Conservation (phyloP, 2,113 vertebrate genomes). For the Anarrhichthys ocellatus region DNA sequence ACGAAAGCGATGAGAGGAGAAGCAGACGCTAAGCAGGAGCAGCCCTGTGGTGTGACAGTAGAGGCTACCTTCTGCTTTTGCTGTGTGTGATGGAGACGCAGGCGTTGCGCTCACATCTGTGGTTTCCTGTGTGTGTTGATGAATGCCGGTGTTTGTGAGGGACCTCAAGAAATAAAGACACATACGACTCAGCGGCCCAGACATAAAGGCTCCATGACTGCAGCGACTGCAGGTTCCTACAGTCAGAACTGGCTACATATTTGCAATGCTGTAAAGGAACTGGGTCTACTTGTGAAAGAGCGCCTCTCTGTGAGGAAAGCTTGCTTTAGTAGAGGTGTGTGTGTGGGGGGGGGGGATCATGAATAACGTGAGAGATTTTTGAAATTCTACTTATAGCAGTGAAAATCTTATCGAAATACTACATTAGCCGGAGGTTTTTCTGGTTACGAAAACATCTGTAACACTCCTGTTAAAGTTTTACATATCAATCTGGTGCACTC, state of each 20-base stretch:
- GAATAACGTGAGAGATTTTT: too few relatives aligned
- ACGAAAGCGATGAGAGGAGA: background rate
- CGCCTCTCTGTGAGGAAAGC: background rate
- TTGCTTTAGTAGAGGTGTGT: too few relatives aligned
- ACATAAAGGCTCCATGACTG: background rate
- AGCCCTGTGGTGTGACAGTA: background rate
- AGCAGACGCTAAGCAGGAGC: background rate
- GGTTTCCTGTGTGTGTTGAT: conserved; percentile 6
- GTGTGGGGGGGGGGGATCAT: too few relatives aligned
- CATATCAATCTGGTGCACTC: too few relatives aligned
- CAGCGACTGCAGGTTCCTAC: background rate
- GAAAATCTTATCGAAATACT: too few relatives aligned
- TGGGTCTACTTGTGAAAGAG: conserved; percentile 2
- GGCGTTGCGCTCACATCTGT: background rate
- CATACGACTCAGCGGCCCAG: background rate
- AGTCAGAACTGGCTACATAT: background rate
- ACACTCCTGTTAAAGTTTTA: too few relatives aligned
- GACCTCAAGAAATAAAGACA: background rate
- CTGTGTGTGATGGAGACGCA: background rate
- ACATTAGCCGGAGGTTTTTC: too few relatives aligned
- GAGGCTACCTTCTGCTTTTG: background rate
- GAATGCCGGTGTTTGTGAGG: background rate
- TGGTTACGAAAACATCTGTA: too few relatives aligned
- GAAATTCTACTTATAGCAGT: too few relatives aligned
- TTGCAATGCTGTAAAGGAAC: background rate